These are phyloP conservation scores for Nanorana parkeri DNA, from an alignment of 2,113 vertebrate genomes.

Conservation along the genomic window DNA sequence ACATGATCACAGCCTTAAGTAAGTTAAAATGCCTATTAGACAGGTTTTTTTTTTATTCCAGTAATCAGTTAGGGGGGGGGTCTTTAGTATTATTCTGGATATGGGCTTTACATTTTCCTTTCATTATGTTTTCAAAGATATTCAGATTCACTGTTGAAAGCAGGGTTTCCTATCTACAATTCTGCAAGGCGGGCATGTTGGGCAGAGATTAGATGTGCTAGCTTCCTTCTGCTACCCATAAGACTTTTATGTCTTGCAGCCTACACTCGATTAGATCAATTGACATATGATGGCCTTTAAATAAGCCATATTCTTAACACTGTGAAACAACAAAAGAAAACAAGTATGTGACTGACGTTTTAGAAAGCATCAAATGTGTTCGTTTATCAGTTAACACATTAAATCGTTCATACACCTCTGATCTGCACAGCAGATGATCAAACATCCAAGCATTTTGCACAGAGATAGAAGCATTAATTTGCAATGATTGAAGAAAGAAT, in stretches of 20 bases:
- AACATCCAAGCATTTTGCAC: too few species aligned
- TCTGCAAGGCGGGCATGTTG: not conserved
- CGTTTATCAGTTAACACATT: not conserved
- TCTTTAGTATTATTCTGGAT: too few species aligned
- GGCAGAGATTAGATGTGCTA: conserved; percentile 8
- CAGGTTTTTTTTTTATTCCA: too few species aligned
- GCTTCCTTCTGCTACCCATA: conserved; percentile 7
- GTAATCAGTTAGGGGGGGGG: too few species aligned
- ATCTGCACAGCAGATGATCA: not conserved
- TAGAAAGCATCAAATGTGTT: not conserved
- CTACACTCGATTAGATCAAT: conserved; percentile 42
- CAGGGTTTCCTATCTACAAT: conserved; percentile 17
- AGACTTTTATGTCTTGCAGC: conserved; percentile 16
- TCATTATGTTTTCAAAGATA: not conserved
- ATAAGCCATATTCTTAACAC: conserved; percentile 45
- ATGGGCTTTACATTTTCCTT: too few species aligned
- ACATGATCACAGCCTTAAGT: too few species aligned
- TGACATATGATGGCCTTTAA: conserved; percentile 55
- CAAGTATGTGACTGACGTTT: not conserved
- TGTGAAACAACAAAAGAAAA: conserved; percentile 2
- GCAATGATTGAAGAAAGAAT: too few species aligned
- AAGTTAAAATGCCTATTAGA: too few species aligned
- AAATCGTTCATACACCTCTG: not conserved
- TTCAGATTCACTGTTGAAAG: not conserved
- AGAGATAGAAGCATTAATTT: too few species aligned